Base-by-base conservation (phyloP, 2,113 vertebrate species). In the Rhipidura dahli region DNA sequence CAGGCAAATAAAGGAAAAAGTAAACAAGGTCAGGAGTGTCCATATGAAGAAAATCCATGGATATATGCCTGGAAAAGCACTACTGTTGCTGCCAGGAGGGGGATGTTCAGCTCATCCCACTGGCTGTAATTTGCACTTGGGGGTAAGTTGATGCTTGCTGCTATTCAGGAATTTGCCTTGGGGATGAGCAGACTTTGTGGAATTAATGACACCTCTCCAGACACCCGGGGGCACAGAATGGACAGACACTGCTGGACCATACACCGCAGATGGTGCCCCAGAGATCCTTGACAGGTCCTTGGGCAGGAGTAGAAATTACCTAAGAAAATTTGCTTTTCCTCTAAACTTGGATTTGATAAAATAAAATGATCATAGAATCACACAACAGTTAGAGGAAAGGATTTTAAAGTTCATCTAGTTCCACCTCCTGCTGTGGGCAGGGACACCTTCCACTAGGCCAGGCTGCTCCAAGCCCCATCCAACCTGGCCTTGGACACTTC, bases 1-100 rank as follows among this genome's bases (percentile, higher is more conserved):
- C 10, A 5, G 35, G 80, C 42, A 95, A 91, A 95, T 94, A 94
- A 96, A 95, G 81, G 57, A 53, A 70, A 83, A 94, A 89, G 39
- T 89, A 93, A 93, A 96, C 87, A 88, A 94, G 63, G 64, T 69
- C 95, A 91, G 93, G 83, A 24, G 44, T 0, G 1, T 63, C 88
- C 9, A 0, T 69, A 19, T 69, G 80, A 90, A 89, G 79, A 3
- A 13, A 81, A 85, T 9, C 33, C 39, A 1, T 5, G 56, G 42
- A n/a, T 15, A 4, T 11, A 31, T 0, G 4, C 20, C 47, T 80
- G 82, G 81, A 83, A 87, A 85, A 49, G 7, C 1, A 0, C 47
- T 24, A 1, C 49, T 40, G 42, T 71, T 19, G 7, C 60, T 11
- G n/a, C 78, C 75, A 54, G 44, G 51, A 45, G 84, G 31, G 30